phyloP scores from a whole-genome alignment of 2,113 vertebrate genomes.

The Oreotrochilus melanogaster region DNA sequence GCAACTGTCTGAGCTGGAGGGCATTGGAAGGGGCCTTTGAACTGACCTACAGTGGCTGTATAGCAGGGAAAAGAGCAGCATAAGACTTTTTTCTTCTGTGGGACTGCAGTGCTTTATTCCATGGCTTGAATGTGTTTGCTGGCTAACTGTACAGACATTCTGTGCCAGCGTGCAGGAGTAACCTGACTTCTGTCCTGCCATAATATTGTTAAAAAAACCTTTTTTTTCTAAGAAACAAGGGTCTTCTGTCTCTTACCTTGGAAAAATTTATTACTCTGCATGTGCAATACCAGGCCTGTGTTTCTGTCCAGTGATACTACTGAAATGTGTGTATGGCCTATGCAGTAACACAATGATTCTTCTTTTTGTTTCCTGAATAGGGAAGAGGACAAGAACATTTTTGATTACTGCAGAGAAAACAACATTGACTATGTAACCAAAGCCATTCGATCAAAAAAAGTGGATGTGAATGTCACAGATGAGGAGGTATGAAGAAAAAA shows the following conservation, averaged over 20 bases:
- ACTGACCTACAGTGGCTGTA: not conserved
- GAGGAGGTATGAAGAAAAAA: conserved; percentile 87
- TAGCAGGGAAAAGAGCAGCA: not conserved
- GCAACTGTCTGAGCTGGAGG: not conserved
- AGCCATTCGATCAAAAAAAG: conserved; percentile 87
- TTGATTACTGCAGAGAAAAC: conserved; percentile 98
- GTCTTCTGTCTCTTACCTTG: not conserved
- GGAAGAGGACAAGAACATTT: conserved; percentile 98
- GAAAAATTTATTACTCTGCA: not conserved
- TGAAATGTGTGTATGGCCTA: conserved; percentile 20
- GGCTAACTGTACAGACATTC: not conserved
- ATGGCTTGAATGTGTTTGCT: not conserved
- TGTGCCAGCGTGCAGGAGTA: not conserved
- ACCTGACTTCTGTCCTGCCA: not conserved
- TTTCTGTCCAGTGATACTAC: not conserved
- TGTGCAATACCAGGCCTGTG: not conserved
- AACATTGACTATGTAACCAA: conserved; percentile 90
- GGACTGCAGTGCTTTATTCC: not conserved
- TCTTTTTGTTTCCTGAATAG: conserved; percentile 76
- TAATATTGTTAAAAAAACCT: not conserved
- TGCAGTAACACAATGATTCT: conserved; percentile 16
- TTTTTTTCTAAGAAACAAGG: not conserved
- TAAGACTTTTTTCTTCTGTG: not conserved
- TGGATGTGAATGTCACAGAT: conserved; percentile 91
- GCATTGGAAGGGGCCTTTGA: not conserved